Conservation (phyloP, 2,113 vertebrate species). For the Megaptera novaeangliae region DNA sequence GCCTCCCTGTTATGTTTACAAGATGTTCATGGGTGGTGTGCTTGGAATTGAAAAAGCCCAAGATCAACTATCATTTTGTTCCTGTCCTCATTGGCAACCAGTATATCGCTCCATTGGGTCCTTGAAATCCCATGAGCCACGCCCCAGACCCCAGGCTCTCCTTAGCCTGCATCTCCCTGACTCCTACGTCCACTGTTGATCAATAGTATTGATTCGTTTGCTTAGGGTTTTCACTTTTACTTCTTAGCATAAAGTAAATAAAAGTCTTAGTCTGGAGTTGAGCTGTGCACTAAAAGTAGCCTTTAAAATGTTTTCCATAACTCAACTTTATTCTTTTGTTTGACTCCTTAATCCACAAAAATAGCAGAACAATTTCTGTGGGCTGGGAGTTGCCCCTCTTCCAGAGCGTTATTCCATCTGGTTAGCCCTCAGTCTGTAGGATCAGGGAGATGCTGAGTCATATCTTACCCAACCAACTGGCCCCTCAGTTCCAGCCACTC, state of each 20-base stretch:
- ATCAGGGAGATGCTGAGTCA: neutral
- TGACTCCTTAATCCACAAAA: neutral
- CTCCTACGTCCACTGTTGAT: neutral
- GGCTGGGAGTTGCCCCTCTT: neutral
- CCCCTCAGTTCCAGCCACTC: neutral
- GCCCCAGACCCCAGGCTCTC: neutral
- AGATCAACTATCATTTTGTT: neutral
- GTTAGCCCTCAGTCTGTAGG: neutral
- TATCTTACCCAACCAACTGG: neutral
- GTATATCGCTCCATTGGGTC: neutral
- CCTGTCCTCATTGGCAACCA: neutral
- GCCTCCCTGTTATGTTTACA: slow-evolving; percentile 5
- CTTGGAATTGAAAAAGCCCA: neutral
- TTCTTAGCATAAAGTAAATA: neutral
- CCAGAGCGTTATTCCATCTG: neutral
- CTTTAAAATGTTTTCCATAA: neutral
- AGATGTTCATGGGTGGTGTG: neutral
- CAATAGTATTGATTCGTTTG: neutral
- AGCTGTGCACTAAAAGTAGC: neutral
- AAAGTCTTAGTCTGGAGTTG: neutral
- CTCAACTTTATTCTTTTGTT: neutral
- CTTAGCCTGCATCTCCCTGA: neutral
- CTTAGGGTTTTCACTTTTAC: neutral
- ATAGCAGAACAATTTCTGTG: neutral
- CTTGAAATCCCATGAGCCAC: neutral